A percentile compares a stretch with the other conserved stretches of the same genome.
These are phyloP conservation scores for Glossosoma conforme DNA, from an alignment of 1,140 invertebrate genomes.

Conservation along the genomic window DNA sequence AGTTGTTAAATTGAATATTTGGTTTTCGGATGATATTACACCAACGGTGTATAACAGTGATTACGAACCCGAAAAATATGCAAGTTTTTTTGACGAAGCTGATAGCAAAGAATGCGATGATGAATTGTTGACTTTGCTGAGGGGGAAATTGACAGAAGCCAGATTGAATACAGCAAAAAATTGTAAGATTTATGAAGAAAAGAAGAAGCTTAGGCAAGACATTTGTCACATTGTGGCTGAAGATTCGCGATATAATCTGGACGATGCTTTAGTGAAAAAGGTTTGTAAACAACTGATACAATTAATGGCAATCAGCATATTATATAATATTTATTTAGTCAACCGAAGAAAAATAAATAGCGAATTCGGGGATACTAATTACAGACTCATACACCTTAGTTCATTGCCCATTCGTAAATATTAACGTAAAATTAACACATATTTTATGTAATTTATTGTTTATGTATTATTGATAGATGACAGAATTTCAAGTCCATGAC, in stretches of 20 bases:
- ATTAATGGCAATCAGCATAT: too few relatives aligned
- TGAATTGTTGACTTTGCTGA: slow-evolving; percentile 10
- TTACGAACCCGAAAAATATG: slow-evolving; percentile 4
- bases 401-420: too few relatives aligned
- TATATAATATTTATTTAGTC: too few relatives aligned
- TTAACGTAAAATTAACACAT: too few relatives aligned
- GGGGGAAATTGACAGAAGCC: slow-evolving; percentile 19
- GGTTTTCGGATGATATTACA: slow-evolving; percentile 19
- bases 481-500: too few relatives aligned
- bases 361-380: too few relatives aligned
- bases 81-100: neutral
- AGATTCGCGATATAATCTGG: slow-evolving; percentile 15
- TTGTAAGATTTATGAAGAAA: slow-evolving; percentile 12
- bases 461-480: too few relatives aligned
- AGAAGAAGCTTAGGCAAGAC: slow-evolving; percentile 13
- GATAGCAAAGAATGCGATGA: slow-evolving; percentile 7
- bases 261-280: slow-evolving; percentile 1
- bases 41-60: slow-evolving; percentile 11
- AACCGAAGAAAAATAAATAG: too few relatives aligned
- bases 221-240: slow-evolving; percentile 11
- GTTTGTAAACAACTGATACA: slow-evolving; percentile 4
- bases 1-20: slow-evolving; percentile 7
- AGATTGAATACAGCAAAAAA: slow-evolving; percentile 21
- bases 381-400: too few relatives aligned
- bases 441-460: too few relatives aligned